These are phyloP conservation scores for Lophius americanus DNA, from an alignment of 2,797 vertebrate species.

Conservation along the genomic window DNA sequence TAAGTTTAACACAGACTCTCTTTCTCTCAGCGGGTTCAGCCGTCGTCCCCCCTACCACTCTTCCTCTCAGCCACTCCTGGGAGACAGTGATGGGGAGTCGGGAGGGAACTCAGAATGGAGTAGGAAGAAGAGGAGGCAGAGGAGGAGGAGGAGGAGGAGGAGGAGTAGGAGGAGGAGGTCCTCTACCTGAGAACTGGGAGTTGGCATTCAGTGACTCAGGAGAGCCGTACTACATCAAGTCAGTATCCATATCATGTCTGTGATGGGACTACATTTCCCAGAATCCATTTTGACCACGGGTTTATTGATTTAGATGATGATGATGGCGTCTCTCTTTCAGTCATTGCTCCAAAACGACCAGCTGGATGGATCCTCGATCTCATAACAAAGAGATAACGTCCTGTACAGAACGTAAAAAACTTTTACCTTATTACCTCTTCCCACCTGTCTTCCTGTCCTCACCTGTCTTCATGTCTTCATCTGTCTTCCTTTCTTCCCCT, in stretches of 20 bases:
- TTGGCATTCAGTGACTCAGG: slow-evolving; percentile 80
- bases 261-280: slow-evolving; percentile 11
- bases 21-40: slow-evolving; percentile 66
- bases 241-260: slow-evolving; percentile 24
- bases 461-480: too few relatives aligned
- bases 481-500: too few relatives aligned
- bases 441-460: too few relatives aligned
- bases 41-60: slow-evolving; percentile 65
- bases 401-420: slow-evolving; percentile 71
- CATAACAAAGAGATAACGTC: slow-evolving; percentile 68
- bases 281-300: neutral
- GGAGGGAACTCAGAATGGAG: slow-evolving; percentile 53
- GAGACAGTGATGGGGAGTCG: slow-evolving; percentile 65
- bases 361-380: slow-evolving; percentile 75
- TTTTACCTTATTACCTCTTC: neutral
- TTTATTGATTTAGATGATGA: slow-evolving; percentile 14
- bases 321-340: slow-evolving; percentile 56
- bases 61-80: slow-evolving; percentile 80
- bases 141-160: slow-evolving; percentile 32
- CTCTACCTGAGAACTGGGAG: slow-evolving; percentile 80
- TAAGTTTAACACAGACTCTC: neutral
- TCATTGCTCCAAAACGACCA: slow-evolving; percentile 78
- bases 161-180: slow-evolving; percentile 43
- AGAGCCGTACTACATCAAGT: slow-evolving; percentile 82
- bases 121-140: slow-evolving; percentile 35